These are phyloP conservation scores for Beris chalybata DNA, from an alignment of 2,888 invertebrate species.

Conservation along the genomic window DNA sequence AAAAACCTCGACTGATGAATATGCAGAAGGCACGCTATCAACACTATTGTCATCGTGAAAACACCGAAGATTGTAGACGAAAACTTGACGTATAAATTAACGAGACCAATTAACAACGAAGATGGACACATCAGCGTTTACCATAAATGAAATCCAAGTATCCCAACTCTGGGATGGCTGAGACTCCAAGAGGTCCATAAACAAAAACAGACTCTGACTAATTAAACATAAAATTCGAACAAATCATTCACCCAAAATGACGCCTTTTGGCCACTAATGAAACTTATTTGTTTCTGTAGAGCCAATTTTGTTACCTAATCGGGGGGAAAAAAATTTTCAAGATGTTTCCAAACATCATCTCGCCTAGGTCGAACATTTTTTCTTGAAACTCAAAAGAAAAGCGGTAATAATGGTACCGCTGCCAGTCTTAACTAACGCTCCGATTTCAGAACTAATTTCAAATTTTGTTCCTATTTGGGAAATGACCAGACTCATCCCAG, in stretches of 20 bases:
- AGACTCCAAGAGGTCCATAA: background rate
- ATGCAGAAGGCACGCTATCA: conserved; percentile 33
- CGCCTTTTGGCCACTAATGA: conserved; percentile 31
- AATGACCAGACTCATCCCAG: no score
- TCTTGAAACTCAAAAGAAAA: no score
- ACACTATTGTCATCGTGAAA: conserved; percentile 30
- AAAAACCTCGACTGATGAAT: conserved; percentile 30
- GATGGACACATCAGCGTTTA: conserved; percentile 3
- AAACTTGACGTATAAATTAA: conserved; percentile 37
- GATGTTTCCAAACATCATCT: no score
- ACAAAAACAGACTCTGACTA: conserved; percentile 36
- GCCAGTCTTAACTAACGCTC: no score
- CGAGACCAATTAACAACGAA: conserved; percentile 38
- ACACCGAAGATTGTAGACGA: background rate
- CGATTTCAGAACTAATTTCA: no score
- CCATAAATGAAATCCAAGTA: no score
- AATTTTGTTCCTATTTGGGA: no score
- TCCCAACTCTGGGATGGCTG: background rate
- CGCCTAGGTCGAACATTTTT: no score
- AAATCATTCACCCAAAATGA: conserved; percentile 36
- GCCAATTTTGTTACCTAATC: no score
- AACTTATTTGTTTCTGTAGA: background rate
- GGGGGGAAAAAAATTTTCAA: no score
- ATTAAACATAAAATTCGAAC: conserved; percentile 39
- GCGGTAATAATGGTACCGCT: no score